These are phyloP conservation scores for Liopterus haemorrhoidalis DNA, from an alignment of 2,888 invertebrate species.

Conservation along the genomic window DNA sequence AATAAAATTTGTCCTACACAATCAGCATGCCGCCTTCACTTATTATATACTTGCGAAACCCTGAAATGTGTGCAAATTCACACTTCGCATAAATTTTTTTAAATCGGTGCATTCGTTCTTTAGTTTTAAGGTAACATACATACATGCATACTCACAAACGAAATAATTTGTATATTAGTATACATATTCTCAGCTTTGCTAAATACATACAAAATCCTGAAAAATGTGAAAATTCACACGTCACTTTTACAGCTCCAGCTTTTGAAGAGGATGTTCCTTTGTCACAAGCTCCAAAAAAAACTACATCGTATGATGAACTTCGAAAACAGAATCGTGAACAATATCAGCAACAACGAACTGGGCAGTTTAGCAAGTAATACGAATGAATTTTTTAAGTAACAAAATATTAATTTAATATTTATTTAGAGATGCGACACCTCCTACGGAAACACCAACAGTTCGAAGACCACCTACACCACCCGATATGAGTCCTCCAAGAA, in stretches of 20 bases:
- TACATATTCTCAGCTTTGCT: too few species aligned
- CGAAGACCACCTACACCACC: constrained; percentile 6
- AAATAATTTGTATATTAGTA: too few species aligned
- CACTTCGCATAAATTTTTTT: too few species aligned
- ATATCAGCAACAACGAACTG: constrained; percentile 43
- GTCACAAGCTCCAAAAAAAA: constrained; percentile 45
- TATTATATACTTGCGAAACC: too few species aligned
- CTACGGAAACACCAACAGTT: constrained; percentile 10
- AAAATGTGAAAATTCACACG: too few species aligned
- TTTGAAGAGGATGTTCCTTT: constrained; percentile 49
- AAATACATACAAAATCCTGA: too few species aligned
- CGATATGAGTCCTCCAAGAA: constrained; percentile 3
- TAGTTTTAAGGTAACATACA: too few species aligned
- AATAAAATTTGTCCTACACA: too few species aligned
- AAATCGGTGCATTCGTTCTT: too few species aligned
- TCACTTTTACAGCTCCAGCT: constrained; percentile 40
- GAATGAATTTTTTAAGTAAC: background rate
- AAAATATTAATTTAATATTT: background rate
- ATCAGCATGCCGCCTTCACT: too few species aligned
- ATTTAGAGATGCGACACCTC: constrained; percentile 8
- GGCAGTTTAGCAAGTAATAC: constrained; percentile 35
- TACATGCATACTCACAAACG: too few species aligned
- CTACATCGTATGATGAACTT: constrained; percentile 66
- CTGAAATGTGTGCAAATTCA: too few species aligned
- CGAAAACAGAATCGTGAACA: constrained; percentile 65